These are phyloP conservation scores for Tiliqua scincoides DNA, from an alignment of 2,113 vertebrate genomes.

Conservation along the genomic window DNA sequence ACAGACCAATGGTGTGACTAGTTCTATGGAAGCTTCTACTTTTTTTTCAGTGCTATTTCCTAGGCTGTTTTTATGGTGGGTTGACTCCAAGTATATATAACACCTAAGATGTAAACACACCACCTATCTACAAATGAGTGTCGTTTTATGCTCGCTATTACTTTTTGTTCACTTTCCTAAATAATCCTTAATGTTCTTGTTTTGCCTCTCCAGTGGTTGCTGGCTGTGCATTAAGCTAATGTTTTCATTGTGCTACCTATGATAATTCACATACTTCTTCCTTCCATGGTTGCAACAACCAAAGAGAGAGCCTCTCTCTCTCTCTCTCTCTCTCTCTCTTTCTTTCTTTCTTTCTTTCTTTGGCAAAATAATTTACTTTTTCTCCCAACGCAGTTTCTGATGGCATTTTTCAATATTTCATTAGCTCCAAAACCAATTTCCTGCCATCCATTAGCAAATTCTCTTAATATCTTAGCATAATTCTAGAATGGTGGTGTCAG, in stretches of 20 bases:
- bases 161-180: background rate
- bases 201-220: background rate
- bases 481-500: background rate
- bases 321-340: no score
- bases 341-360: background rate
- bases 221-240: background rate
- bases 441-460: background rate
- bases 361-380: background rate
- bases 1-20: no score
- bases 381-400: background rate
- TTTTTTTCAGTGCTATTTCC: background rate
- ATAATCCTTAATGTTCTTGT: background rate
- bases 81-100: background rate
- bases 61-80: background rate
- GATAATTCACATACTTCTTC: background rate
- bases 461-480: background rate
- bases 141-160: background rate
- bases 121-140: background rate
- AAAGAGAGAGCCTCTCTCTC: background rate
- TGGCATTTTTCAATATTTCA: background rate
- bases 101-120: background rate
- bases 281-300: background rate
- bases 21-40: no score
- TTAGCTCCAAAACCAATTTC: background rate
- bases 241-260: background rate